A percentile compares a stretch with the other conserved stretches of the same genome.
phyloP scores from a whole-genome alignment of 37 sponge, comb jelly and placozoan genomes.

The Spongilla lacustris region DNA sequence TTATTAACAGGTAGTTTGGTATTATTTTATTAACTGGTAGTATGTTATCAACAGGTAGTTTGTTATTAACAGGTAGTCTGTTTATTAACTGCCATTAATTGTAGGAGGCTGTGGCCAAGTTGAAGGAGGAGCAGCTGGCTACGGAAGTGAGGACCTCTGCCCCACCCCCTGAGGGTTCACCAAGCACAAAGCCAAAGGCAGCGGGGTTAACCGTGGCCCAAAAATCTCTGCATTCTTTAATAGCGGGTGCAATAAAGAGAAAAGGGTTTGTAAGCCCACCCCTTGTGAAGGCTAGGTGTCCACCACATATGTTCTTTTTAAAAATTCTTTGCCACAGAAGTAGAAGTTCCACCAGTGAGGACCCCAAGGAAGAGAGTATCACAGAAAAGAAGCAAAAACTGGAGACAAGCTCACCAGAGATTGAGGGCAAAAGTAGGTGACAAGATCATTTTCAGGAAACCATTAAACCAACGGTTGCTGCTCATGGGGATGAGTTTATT shows the following conservation, averaged over 20 bases:
- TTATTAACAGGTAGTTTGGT: not conserved
- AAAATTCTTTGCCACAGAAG: not conserved
- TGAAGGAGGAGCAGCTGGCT: constrained; percentile 29
- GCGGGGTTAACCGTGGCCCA: not conserved
- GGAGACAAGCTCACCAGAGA: not conserved
- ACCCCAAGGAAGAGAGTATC: not conserved
- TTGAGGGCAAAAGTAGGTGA: not conserved
- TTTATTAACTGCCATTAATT: not conserved
- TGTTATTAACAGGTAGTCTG: not conserved
- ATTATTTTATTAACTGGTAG: not conserved
- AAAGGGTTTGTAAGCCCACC: constrained; percentile 30
- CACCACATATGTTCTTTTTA: too few relatives aligned
- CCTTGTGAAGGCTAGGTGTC: not conserved
- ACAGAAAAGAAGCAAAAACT: not conserved
- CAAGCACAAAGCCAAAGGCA: not conserved
- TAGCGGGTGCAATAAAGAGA: constrained; percentile 70
- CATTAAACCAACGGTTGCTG: not conserved
- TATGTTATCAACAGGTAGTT: not conserved
- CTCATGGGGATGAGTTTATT: constrained; percentile 2
- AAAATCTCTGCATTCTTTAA: constrained; percentile 42
- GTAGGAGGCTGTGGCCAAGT: constrained; percentile 45
- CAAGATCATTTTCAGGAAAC: not conserved
- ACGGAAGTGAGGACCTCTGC: not conserved
- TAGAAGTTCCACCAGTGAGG: not conserved
- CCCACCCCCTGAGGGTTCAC: not conserved